Base-by-base conservation (phyloP, 2,888 invertebrate genomes). In the Drosophila sordidapex region DNA sequence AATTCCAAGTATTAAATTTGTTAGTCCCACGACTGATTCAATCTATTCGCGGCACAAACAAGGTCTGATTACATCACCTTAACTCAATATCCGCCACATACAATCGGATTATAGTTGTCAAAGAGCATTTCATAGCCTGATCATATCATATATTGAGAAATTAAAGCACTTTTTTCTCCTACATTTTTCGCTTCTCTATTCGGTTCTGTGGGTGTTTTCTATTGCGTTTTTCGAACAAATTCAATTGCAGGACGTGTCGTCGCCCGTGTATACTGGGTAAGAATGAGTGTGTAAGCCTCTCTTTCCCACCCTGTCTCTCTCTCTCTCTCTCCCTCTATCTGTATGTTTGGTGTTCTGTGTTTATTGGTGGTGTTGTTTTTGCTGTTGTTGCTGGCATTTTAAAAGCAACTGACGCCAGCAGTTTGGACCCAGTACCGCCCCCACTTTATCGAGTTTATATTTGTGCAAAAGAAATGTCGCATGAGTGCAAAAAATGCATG, bases 351-450 rank as follows among this genome's bases (percentile, higher is more conserved):
- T 43, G 11, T 11, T 43, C 51, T 61, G 40, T 70, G 64, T 66
- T 72, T 78, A 60, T 70, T 67, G 72, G 53, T 72, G 58, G 72
- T 69, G 62, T 54, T 80, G 63, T 58, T 71, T 49, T 61, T 66
- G 40, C 38, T 69, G 54, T 62, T 69, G 56, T 27, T 79, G 57
- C 21, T 77, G 65, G 71, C 62, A 72, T 81, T 83, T 77, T 83
- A 86, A 85, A 88, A 85, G 86, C 88, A 86, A 86, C 85, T 86
- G 85, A 86, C 86, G 85, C 86, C 88, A 86, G 85, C 85, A 88
- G 75, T 86, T 86, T 82, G 62, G 48, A 48, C 57, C 48, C 63
- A 51, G 21, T 10, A 10, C 59, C 62, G 70, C 83, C 81, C 66
- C 66, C 73, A 73, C 82, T 82, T 75, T 86, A 82, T 86, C 73